phyloP scores from a whole-genome alignment of 1,140 invertebrate genomes.

The Arion vulgaris region DNA sequence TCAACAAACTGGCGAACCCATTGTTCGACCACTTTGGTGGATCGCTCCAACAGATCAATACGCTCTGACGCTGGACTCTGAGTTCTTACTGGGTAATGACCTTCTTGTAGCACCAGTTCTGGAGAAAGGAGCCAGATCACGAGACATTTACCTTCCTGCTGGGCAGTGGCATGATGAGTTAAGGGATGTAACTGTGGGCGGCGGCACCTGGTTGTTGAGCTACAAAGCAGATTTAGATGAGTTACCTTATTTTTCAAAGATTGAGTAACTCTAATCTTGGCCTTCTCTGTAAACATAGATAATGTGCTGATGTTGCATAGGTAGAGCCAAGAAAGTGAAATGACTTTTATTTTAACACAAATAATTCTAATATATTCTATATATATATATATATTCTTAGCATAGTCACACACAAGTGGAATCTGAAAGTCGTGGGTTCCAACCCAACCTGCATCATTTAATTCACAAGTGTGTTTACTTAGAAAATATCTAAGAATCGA shows the following conservation, averaged over 20 bases:
- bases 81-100: conserved; percentile 86
- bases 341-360: no score
- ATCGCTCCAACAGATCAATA: conserved; percentile 85
- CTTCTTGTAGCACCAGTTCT: conserved; percentile 90
- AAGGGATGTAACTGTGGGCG: conserved; percentile 70
- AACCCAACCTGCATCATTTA: no score
- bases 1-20: conserved; percentile 57
- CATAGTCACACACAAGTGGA: no score
- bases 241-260: conserved; percentile 53
- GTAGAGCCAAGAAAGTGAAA: no score
- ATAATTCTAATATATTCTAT: no score
- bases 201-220: conserved; percentile 79
- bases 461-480: no score
- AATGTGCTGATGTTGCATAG: no score
- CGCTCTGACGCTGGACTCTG: conserved; percentile 85
- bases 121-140: conserved; percentile 76
- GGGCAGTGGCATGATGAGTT: conserved; percentile 57
- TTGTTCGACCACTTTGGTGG: conserved; percentile 92
- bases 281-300: no score
- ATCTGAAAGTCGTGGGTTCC: no score
- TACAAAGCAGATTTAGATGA: conserved; percentile 75
- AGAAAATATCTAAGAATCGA: no score
- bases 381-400: no score
- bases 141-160: conserved; percentile 80
- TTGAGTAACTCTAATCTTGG: no score